A percentile compares a stretch with the other conserved stretches of the same genome.
These are phyloP conservation scores for Porites lutea DNA, from an alignment of 64 coral and sea anemone genomes.

Conservation along the genomic window DNA sequence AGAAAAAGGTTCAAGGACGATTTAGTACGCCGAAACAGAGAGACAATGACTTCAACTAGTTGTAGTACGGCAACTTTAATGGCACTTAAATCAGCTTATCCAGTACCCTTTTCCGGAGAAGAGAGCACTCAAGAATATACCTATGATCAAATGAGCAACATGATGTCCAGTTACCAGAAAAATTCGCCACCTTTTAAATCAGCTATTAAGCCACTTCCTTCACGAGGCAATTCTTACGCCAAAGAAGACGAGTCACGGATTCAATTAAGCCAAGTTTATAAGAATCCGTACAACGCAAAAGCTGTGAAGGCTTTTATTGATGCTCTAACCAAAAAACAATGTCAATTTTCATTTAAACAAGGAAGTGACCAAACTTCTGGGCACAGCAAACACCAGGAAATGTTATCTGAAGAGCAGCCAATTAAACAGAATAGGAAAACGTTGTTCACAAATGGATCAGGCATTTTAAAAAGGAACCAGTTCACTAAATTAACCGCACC, in stretches of 20 bases:
- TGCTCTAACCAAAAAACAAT: too few relatives aligned
- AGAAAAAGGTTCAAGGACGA: too few relatives aligned
- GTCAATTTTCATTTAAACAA: too few relatives aligned
- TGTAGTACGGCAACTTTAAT: neutral
- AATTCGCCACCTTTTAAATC: neutral
- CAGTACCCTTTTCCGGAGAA: neutral
- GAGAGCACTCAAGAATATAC: neutral
- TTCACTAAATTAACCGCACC: neutral
- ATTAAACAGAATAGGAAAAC: neutral
- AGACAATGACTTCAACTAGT: neutral
- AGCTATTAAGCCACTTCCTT: too few relatives aligned
- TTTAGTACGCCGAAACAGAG: neutral
- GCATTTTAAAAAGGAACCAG: neutral
- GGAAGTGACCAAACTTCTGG: neutral
- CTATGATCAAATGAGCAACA: neutral
- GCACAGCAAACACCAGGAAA: neutral
- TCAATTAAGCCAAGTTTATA: too few relatives aligned
- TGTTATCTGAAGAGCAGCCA: neutral
- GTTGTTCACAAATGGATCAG: neutral
- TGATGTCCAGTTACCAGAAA: neutral
- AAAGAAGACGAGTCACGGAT: too few relatives aligned
- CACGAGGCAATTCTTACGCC: too few relatives aligned
- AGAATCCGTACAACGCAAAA: too few relatives aligned
- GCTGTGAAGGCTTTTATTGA: too few relatives aligned
- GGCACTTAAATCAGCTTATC: neutral